phyloP scores from a whole-genome alignment of 2,888 invertebrate species.

The Diarsia brunnea region DNA sequence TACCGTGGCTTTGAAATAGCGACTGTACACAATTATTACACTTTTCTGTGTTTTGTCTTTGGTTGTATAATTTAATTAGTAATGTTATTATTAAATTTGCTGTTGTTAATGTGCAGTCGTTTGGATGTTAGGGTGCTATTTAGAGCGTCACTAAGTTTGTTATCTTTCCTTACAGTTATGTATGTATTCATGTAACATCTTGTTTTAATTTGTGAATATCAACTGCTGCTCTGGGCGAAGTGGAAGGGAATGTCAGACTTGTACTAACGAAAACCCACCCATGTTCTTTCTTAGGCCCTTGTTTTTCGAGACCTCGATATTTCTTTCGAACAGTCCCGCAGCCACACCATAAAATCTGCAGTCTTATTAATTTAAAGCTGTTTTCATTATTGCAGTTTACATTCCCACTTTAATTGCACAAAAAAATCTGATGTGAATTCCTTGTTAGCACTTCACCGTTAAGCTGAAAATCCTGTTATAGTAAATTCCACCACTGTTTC shows the following conservation, averaged over 20 bases:
- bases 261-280: too few relatives aligned
- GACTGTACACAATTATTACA: slow-evolving; percentile 27
- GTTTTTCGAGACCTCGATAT: too few relatives aligned
- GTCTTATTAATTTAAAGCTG: not conserved
- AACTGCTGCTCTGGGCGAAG: too few relatives aligned
- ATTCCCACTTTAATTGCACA: not conserved
- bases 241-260: too few relatives aligned
- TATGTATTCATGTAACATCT: too few relatives aligned
- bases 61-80: slow-evolving; percentile 33
- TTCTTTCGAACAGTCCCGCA: too few relatives aligned
- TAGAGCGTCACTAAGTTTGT: slow-evolving; percentile 11
- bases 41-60: slow-evolving; percentile 22
- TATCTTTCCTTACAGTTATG: not conserved
- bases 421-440: not conserved
- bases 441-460: not conserved
- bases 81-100: slow-evolving; percentile 18
- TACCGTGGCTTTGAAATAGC: slow-evolving; percentile 34
- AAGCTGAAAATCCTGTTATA: not conserved
- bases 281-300: too few relatives aligned
- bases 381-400: not conserved
- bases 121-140: not conserved
- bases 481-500: not conserved
- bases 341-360: too few relatives aligned
- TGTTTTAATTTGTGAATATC: too few relatives aligned
- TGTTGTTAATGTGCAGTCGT: slow-evolving; percentile 12